A percentile compares a stretch with the other conserved stretches of the same genome.
Evolutionary conservation across 2,797 vertebrate genomes (phyloP).

Genomic region (Zalophus californianus): DNA sequence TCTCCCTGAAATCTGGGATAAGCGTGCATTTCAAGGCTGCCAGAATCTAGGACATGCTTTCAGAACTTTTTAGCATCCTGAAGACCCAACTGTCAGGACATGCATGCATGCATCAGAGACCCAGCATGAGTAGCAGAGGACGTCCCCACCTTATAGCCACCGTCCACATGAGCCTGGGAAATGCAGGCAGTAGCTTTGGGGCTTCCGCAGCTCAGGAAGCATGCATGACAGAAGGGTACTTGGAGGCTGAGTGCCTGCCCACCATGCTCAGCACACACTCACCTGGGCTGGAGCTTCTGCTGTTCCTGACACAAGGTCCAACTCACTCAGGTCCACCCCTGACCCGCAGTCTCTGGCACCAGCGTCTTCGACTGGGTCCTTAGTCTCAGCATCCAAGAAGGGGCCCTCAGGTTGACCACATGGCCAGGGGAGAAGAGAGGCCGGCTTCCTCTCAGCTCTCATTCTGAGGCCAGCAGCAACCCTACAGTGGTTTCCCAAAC

Average conservation of each 20-base stretch:
- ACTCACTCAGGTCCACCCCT: accelerated
- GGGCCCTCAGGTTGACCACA: background rate
- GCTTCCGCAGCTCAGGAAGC: background rate
- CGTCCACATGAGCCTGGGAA: background rate
- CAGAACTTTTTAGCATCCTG: constrained; percentile 6
- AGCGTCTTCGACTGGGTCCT: background rate
- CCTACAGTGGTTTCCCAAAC: background rate
- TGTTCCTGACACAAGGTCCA: background rate
- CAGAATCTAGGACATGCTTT: background rate
- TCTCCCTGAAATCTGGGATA: background rate
- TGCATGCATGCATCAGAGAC: no score
- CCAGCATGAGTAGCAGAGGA: background rate
- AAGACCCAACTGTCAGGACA: background rate
- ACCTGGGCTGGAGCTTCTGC: background rate
- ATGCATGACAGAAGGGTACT: background rate
- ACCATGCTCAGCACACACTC: accelerated
- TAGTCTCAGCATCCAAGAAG: background rate
- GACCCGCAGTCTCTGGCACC: background rate
- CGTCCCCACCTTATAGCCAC: background rate
- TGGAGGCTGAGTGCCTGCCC: background rate
- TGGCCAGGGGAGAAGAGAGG: background rate
- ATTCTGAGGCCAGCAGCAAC: background rate
- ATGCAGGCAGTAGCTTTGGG: background rate
- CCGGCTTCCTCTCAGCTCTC: background rate
- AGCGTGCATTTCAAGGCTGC: background rate